Evolutionary conservation across 2,888 invertebrate genomes (phyloP).

Genomic region (Sthenelais limicola): DNA sequence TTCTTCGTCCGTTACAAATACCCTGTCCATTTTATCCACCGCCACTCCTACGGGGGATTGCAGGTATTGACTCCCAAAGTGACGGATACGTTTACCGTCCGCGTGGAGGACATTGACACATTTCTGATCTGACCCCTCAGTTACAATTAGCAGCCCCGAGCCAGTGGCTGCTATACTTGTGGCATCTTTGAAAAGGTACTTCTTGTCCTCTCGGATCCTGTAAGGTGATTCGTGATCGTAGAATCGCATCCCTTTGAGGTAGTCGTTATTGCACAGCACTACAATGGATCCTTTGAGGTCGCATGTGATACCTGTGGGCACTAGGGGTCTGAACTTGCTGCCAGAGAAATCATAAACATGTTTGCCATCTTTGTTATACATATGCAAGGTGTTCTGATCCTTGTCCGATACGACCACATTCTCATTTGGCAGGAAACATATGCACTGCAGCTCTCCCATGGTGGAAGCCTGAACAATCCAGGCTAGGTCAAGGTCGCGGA

Average conservation of each 20-base stretch:
- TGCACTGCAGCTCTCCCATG: slow-evolving; percentile 9
- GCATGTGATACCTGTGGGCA: slow-evolving; percentile 6
- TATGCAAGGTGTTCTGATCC: background rate
- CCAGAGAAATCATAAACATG: background rate
- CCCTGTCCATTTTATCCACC: slow-evolving; percentile 28
- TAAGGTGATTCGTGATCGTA: background rate
- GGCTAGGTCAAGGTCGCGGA: slow-evolving; percentile 1
- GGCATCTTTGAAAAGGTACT: background rate
- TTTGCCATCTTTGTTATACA: background rate
- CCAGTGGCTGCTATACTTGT: background rate
- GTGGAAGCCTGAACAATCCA: background rate
- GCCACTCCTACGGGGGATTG: slow-evolving; percentile 7
- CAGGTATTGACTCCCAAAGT: slow-evolving; percentile 27
- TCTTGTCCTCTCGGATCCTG: background rate
- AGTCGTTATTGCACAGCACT: slow-evolving; percentile 3
- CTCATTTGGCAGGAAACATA: slow-evolving; percentile 2
- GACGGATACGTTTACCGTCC: slow-evolving; percentile 1
- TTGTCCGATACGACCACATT: background rate
- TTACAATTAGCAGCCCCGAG: slow-evolving; percentile 10
- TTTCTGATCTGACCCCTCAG: background rate
- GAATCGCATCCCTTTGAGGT: background rate
- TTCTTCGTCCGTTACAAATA: slow-evolving; percentile 22
- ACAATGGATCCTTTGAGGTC: background rate
- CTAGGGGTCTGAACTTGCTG: background rate
- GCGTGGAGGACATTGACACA: background rate